Base-by-base conservation (phyloP, 1,140 invertebrate species). In the Ostrea edulis region DNA sequence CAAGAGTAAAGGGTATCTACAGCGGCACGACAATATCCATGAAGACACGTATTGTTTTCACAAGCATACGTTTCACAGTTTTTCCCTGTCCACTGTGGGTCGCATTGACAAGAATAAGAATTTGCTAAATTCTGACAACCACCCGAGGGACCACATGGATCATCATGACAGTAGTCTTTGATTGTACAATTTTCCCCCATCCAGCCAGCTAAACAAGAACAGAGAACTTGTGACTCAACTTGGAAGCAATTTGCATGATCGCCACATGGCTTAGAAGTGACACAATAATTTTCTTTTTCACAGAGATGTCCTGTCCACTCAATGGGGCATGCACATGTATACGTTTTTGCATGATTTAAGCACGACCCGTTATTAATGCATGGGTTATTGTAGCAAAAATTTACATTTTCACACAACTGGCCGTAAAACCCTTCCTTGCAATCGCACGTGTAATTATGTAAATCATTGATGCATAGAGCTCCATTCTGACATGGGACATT, bases 381-480 rank as follows among this genome's bases (percentile, higher is more conserved):
- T 14, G 54, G 52, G 5, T 44, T 20, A 22, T 8, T 29, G 8
- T 17, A 22, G 11, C 58, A 85, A 2, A 29, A 22, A 25, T 88
- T 65, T 7, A 54, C 53, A 25, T 88, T 54, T 83, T 52, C 84
- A 55, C 87, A 88, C 29, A 29, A 81, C 1, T 65, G 20, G 14
- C 87, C 87, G 25, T 85, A 55, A 77, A 77, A 88, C 0, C 84
- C 84, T 4, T 84, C n/a, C 8, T 22, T 22, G 55, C 90, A 90
- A 7, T 22, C 12, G 25, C 90, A 90, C 17, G 52, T 22, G 85
- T 58, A 88, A 58, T 86, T 65, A 17, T 86, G 82, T 8, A 51
- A 29, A 68, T 12, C 71, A 54, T 90, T 89, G 8, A 44, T 51
- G 54, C 90, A 91, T 9, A 52, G 44, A 12, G 86, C 89, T 65